phyloP scores from a whole-genome alignment of 2,113 vertebrate genomes.

The Mastomys natalensis region DNA sequence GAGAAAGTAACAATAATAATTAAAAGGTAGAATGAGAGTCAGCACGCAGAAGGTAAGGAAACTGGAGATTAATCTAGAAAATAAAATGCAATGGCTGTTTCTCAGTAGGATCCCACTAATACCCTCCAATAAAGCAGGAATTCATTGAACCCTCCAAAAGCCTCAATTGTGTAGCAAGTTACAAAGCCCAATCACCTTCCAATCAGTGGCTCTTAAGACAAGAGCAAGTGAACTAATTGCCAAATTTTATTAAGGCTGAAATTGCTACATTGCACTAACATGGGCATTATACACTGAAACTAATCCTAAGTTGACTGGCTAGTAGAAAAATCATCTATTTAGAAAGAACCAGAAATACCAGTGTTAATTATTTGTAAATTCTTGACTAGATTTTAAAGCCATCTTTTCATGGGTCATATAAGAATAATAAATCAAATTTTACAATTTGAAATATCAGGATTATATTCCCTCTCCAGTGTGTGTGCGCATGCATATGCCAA shows the following conservation, averaged over 20 bases:
- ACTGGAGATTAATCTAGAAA: constrained; percentile 33
- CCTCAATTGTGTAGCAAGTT: neutral
- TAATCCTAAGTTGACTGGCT: constrained; percentile 7
- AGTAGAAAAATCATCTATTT: constrained; percentile 29
- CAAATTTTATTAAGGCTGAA: neutral
- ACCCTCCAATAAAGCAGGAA: neutral
- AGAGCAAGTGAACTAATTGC: neutral
- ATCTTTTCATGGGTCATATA: constrained; percentile 20
- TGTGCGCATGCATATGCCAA: neutral
- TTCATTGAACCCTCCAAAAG: neutral
- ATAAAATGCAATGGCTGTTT: neutral
- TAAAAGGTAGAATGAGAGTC: constrained; percentile 32
- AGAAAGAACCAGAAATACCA: constrained; percentile 37
- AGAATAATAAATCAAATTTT: constrained; percentile 39
- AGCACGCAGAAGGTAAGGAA: constrained; percentile 15
- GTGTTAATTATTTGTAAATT: constrained; percentile 51
- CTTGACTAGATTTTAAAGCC: constrained; percentile 45
- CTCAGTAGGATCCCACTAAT: constrained; percentile 8
- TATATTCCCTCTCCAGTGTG: neutral
- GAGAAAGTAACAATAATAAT: constrained; percentile 47
- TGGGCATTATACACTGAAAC: neutral
- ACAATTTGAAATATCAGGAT: neutral
- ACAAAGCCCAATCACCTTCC: neutral
- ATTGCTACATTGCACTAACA: neutral
- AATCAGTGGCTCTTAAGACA: neutral